Percentiles rank a stretch among this genome's conserved stretches.
These are phyloP conservation scores for Physeter macrocephalus DNA, from an alignment of 2,113 vertebrate species.

Conservation along the genomic window DNA sequence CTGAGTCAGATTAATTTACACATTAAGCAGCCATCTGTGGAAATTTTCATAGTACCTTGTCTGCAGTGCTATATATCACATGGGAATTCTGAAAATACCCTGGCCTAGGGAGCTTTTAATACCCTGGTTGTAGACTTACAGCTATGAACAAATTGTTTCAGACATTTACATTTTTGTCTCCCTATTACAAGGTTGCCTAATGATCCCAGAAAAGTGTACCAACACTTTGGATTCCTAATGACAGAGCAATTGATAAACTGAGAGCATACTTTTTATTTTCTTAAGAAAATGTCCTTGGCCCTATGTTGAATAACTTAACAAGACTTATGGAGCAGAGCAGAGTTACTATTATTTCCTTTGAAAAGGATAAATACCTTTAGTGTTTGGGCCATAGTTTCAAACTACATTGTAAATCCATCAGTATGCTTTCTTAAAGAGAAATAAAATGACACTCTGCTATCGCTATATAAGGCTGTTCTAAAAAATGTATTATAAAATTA, in stretches of 20 bases:
- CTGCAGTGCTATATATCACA: constrained; percentile 55
- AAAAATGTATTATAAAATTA: not conserved
- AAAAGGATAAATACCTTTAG: constrained; percentile 67
- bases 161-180: constrained; percentile 35
- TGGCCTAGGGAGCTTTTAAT: constrained; percentile 59
- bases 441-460: constrained; percentile 39
- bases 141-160: constrained; percentile 67
- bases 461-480: not conserved
- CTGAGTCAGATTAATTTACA: constrained; percentile 81
- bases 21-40: constrained; percentile 81
- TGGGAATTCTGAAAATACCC: constrained; percentile 64
- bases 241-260: constrained; percentile 50
- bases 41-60: constrained; percentile 73
- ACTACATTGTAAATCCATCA: constrained; percentile 45
- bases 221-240: constrained; percentile 58
- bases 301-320: constrained; percentile 59
- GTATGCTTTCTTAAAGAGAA: constrained; percentile 43
- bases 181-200: constrained; percentile 68
- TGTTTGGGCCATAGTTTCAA: constrained; percentile 62
- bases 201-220: constrained; percentile 41
- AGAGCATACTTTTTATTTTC: constrained; percentile 37
- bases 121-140: constrained; percentile 26
- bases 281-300: constrained; percentile 42
- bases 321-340: constrained; percentile 64
- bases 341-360: constrained; percentile 67